Evolutionary conservation across 2,797 vertebrate species (phyloP), one percentile per base, ranked within the genome.

Genomic region (Melopsittacus undulatus): DNA sequence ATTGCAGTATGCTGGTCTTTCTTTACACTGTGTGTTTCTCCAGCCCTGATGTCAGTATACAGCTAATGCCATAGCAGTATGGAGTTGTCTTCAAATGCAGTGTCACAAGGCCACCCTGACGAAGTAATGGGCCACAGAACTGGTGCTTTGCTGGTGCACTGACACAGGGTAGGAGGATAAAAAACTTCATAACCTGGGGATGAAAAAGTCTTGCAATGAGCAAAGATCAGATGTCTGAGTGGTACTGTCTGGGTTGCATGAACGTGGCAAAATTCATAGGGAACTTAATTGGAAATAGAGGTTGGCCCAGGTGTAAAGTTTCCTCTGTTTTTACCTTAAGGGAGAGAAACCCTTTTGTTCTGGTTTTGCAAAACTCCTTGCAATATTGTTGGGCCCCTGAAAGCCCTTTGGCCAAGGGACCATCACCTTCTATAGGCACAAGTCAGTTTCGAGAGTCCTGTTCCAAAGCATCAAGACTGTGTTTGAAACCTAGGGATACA

Each of bases 221-320:
- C 32, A 69, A 42, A 48, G 40, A 38, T 11, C 1, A 0, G n/a
- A 24, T 79, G 19, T 5, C 6, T 1, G 2, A 72, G 14, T 18
- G 51, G 5, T 59, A 29, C 15, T 73, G 3, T 56, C 77, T 84
- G 46, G 32, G 36, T 81, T 70, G 15, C 10, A 3, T 8, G 10
- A 54, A 4, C 3, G 0, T 7, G n/a, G 23, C 27, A 81, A 40
- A 91, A 69, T 51, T 75, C 38, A 24, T 3, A n/a, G 36, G 32
- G 54, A 86, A 29, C 8, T 81, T 63, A 57, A 13, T 0, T 46
- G 23, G 23, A 51, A 91, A 38, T 13, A 51, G 38, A 29, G 17
- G 26, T 1, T 75, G 32, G 62, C 5, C 32, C 18, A 26, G 3
- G 5, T 45, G 34, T 36, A 69, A 73, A 26, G 0, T 61, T 88